Percentiles rank a stretch among this genome's conserved stretches.
phyloP scores from a whole-genome alignment of 2,888 invertebrate species.

The Xiphydria camelus region DNA sequence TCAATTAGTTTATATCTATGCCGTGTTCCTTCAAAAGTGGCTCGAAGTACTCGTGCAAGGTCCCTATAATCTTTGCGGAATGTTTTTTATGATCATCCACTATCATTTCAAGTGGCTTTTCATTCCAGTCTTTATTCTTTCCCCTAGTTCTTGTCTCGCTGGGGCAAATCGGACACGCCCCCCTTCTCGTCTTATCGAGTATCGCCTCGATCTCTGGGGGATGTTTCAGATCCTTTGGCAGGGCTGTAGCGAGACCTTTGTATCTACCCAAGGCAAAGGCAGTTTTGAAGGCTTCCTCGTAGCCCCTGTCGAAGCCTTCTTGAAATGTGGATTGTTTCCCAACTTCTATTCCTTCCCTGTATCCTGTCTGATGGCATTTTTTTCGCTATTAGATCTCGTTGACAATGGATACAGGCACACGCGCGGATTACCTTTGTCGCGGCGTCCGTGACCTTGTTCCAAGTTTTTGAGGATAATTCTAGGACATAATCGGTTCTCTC shows the following conservation, averaged over 20 bases:
- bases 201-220: constrained; percentile 35
- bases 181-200: constrained; percentile 40
- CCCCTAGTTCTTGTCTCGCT: constrained; percentile 6
- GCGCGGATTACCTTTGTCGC: constrained; percentile 44
- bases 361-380: constrained; percentile 62
- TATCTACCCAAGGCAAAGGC: constrained; percentile 64
- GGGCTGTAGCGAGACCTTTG: constrained; percentile 48
- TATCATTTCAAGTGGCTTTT: constrained; percentile 35
- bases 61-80: constrained; percentile 34
- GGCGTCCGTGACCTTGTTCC: constrained; percentile 35
- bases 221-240: constrained; percentile 30
- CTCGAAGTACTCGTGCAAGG: constrained; percentile 40
- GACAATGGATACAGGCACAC: no score
- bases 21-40: constrained; percentile 30
- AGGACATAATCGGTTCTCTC: constrained; percentile 34
- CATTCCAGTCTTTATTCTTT: constrained; percentile 7
- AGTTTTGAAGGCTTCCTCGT: constrained; percentile 66
- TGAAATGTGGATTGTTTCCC: constrained; percentile 70
- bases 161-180: constrained; percentile 43
- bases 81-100: constrained; percentile 41
- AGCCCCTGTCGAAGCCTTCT: constrained; percentile 71
- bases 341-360: constrained; percentile 69
- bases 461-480: constrained; percentile 42
- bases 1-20: constrained; percentile 12
- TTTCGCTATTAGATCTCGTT: neutral